Percentiles rank a stretch among this genome's conserved stretches.
Evolutionary conservation across 1,140 invertebrate species (phyloP).

Genomic region (Lordiphosa clarofinis): DNA sequence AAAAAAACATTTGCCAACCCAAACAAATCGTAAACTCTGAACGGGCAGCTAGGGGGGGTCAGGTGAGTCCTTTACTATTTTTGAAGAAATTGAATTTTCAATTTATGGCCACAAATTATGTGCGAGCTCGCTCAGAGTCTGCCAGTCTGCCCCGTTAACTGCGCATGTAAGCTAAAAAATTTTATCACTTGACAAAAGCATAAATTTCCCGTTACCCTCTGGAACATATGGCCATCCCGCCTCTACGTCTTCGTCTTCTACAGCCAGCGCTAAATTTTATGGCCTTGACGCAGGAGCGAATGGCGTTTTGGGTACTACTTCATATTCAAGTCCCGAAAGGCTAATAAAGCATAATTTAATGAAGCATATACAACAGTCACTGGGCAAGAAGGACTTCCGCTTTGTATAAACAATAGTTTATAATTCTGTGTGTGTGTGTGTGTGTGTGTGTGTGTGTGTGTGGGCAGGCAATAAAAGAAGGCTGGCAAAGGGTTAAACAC

Average conservation of each 20-base stretch:
- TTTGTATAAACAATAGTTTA: slow-evolving; percentile 77
- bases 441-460: too few relatives aligned
- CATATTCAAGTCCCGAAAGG: slow-evolving; percentile 75
- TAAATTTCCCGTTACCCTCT: slow-evolving; percentile 63
- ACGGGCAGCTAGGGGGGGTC: slow-evolving; percentile 5
- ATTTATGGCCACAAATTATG: slow-evolving; percentile 70
- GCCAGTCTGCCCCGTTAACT: slow-evolving; percentile 39
- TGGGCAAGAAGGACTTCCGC: slow-evolving; percentile 65
- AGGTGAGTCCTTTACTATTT: slow-evolving; percentile 41
- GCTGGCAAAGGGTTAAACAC: slow-evolving; percentile 51
- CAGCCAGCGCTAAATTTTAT: slow-evolving; percentile 38
- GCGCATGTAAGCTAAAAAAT: slow-evolving; percentile 74
- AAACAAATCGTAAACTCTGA: slow-evolving; percentile 62
- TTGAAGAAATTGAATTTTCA: slow-evolving; percentile 78
- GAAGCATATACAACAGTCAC: slow-evolving; percentile 68
- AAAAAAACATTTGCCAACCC: slow-evolving; percentile 32
- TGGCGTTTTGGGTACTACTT: slow-evolving; percentile 51
- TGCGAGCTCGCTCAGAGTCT: slow-evolving; percentile 3
- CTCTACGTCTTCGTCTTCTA: slow-evolving; percentile 9
- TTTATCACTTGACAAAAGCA: slow-evolving; percentile 77
- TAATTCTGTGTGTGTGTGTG: too few relatives aligned
- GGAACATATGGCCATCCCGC: not conserved
- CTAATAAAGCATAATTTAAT: slow-evolving; percentile 78
- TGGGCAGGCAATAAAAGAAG: slow-evolving; percentile 57
- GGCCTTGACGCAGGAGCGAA: slow-evolving; percentile 17